Percentiles rank a stretch among this genome's conserved stretches.
These are phyloP conservation scores for Dorcus hopei DNA, from an alignment of 2,888 invertebrate species.

Conservation along the genomic window DNA sequence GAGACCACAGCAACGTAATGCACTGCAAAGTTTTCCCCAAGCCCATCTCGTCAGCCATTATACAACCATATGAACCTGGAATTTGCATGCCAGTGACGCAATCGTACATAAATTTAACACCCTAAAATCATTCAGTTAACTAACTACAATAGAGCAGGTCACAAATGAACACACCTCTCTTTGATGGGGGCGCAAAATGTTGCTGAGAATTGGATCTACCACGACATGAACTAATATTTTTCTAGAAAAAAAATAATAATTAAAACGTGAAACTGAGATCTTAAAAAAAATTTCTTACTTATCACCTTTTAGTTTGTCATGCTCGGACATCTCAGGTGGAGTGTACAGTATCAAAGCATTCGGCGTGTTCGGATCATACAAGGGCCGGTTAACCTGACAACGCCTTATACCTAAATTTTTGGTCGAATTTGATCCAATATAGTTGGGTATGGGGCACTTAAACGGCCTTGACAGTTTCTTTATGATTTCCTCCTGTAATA, in stretches of 20 bases:
- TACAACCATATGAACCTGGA: slow-evolving; percentile 85
- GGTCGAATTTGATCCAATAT: slow-evolving; percentile 67
- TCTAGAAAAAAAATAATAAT: slow-evolving; percentile 41
- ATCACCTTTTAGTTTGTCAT: slow-evolving; percentile 82
- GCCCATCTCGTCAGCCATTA: slow-evolving; percentile 99
- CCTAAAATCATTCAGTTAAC: slow-evolving; percentile 49
- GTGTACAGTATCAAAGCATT: slow-evolving; percentile 85
- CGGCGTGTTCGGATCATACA: slow-evolving; percentile 90
- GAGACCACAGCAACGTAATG: slow-evolving; percentile 92
- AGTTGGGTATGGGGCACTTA: slow-evolving; percentile 89
- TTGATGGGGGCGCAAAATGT: slow-evolving; percentile 93
- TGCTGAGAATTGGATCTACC: slow-evolving; percentile 89
- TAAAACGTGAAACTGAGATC: neutral
- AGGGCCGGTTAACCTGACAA: slow-evolving; percentile 61
- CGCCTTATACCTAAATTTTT: slow-evolving; percentile 77
- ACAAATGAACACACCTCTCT: slow-evolving; percentile 60
- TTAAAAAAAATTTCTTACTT: slow-evolving; percentile 47
- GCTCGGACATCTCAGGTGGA: slow-evolving; percentile 81
- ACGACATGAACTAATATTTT: slow-evolving; percentile 87
- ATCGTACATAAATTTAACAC: slow-evolving; percentile 99
- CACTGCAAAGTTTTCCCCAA: slow-evolving; percentile 98
- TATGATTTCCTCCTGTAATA: slow-evolving; percentile 72
- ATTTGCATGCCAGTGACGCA: slow-evolving; percentile 93
- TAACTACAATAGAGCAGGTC: neutral
- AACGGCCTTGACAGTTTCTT: slow-evolving; percentile 81